Evolutionary conservation across 2,797 vertebrate species (phyloP).

Genomic region (Loriculus beryllinus): DNA sequence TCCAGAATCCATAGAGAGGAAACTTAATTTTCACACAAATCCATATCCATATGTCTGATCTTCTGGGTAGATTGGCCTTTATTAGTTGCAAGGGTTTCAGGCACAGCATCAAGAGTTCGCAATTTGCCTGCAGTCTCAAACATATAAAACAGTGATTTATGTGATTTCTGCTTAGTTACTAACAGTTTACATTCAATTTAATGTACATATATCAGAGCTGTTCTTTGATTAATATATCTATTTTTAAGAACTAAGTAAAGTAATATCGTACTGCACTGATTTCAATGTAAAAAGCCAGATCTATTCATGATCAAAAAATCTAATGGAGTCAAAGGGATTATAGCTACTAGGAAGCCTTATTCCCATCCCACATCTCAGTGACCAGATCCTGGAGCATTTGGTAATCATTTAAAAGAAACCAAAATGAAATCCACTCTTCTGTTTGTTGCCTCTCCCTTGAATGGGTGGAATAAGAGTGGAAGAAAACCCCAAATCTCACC

Average conservation of each 20-base stretch:
- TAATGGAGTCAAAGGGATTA: not conserved
- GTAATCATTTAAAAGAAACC: not conserved
- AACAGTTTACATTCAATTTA: not conserved
- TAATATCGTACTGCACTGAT: not conserved
- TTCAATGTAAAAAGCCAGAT: not conserved
- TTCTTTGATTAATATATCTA: not conserved
- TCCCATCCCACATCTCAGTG: not conserved
- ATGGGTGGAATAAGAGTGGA: not conserved
- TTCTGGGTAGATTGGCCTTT: not conserved
- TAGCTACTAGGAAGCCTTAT: not conserved
- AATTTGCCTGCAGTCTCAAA: not conserved
- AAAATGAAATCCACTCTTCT: not conserved
- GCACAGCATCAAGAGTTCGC: not conserved
- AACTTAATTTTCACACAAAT: not conserved
- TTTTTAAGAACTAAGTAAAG: not conserved
- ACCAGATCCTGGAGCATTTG: not conserved
- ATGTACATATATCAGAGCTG: not conserved
- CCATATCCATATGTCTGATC: not conserved
- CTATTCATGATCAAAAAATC: not conserved
- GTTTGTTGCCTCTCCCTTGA: not conserved
- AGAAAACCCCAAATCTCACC: not conserved
- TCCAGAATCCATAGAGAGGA: conserved; percentile 5
- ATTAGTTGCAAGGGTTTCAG: not conserved
- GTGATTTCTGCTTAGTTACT: not conserved
- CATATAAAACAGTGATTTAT: not conserved